phyloP scores from a whole-genome alignment of 2,888 invertebrate genomes.

The Orchesella flavescens region DNA sequence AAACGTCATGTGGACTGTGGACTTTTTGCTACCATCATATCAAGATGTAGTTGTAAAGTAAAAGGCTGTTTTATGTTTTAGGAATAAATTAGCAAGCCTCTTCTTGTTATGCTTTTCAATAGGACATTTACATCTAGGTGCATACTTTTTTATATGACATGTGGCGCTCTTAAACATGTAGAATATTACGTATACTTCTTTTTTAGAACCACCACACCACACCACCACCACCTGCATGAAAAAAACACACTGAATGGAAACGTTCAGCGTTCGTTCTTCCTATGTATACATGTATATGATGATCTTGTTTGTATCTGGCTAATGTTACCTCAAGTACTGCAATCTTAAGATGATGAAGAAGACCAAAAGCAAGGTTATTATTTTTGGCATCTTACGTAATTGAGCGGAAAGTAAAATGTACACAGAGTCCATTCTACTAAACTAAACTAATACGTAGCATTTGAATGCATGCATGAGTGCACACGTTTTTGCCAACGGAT shows the following conservation, averaged over 20 bases:
- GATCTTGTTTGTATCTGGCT: too few species aligned
- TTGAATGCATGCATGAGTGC: too few species aligned
- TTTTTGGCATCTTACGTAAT: constrained; percentile 58
- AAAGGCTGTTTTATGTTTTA: neutral
- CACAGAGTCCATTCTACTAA: neutral
- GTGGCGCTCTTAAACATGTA: too few species aligned
- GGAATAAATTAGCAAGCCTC: constrained; percentile 16
- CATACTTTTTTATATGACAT: too few species aligned
- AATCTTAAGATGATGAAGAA: constrained; percentile 2
- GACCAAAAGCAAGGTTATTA: constrained; percentile 38
- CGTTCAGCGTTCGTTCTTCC: too few species aligned
- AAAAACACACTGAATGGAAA: neutral
- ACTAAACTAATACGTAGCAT: neutral
- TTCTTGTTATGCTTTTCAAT: neutral
- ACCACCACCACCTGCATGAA: neutral
- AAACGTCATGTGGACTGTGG: neutral
- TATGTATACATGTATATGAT: neutral
- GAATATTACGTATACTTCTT: too few species aligned
- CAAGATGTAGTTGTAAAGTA: neutral
- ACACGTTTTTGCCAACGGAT: too few species aligned
- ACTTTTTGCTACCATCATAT: neutral
- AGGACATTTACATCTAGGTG: too few species aligned
- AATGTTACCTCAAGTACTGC: too few species aligned
- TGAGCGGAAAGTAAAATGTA: constrained; percentile 46
- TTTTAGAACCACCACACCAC: neutral